These are phyloP conservation scores for Brachyrhaphis roseni DNA, from an alignment of 2,797 vertebrate genomes.

Conservation along the genomic window DNA sequence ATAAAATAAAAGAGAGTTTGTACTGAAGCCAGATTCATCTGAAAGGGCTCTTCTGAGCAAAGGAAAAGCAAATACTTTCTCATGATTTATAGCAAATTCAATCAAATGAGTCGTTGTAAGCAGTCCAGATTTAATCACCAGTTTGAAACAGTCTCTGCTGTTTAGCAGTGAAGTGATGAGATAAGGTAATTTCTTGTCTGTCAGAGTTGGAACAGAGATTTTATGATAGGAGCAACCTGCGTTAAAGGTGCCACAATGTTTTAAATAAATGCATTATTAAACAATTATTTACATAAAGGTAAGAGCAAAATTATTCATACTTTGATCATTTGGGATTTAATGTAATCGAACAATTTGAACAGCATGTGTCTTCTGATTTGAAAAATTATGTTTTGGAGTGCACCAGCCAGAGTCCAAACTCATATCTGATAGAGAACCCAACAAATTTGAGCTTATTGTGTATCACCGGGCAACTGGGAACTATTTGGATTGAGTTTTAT, in stretches of 20 bases:
- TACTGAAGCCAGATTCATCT: constrained; percentile 33
- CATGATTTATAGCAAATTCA: constrained; percentile 37
- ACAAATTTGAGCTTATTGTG: not conserved
- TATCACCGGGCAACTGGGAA: too few species aligned
- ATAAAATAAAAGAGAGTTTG: constrained; percentile 21
- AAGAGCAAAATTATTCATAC: not conserved
- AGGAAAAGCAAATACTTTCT: not conserved
- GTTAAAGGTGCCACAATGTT: not conserved
- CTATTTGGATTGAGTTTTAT: not conserved
- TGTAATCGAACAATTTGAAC: not conserved
- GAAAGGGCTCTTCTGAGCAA: constrained; percentile 14
- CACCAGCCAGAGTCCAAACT: not conserved
- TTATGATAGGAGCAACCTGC: not conserved
- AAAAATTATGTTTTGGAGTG: not conserved
- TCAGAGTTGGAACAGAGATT: not conserved
- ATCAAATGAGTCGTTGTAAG: constrained; percentile 12
- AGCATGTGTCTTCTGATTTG: not conserved
- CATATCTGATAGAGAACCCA: not conserved
- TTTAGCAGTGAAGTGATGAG: not conserved
- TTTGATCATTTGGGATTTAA: not conserved
- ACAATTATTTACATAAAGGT: not conserved
- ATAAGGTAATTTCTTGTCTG: not conserved
- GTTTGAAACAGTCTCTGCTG: not conserved
- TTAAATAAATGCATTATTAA: not conserved
- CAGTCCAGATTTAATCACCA: not conserved